Evolutionary conservation across 2,797 vertebrate species (phyloP).

Genomic region (Clamator glandarius): DNA sequence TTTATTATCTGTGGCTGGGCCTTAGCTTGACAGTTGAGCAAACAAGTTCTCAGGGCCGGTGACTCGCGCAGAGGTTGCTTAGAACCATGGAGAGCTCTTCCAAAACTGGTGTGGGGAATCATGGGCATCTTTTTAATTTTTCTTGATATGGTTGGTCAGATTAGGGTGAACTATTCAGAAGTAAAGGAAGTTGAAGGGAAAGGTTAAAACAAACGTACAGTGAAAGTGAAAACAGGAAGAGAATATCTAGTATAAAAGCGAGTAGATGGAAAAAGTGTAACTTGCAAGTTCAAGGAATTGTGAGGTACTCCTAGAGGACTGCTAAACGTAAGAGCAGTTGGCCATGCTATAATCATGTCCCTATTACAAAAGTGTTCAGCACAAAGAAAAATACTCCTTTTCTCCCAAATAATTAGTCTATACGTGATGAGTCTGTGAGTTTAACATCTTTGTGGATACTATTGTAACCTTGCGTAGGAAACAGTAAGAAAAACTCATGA

Average conservation of each 20-base stretch:
- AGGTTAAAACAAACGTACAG: not conserved
- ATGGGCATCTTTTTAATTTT: not conserved
- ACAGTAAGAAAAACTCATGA: not conserved
- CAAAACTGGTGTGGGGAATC: accelerated
- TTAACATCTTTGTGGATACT: not conserved
- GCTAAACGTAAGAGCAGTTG: not conserved
- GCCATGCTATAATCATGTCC: not conserved
- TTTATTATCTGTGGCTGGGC: not conserved
- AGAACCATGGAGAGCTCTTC: constrained; percentile 45
- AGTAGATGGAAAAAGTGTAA: not conserved
- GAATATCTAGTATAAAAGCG: not conserved
- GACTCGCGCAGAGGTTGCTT: not conserved
- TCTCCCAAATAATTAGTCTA: not conserved
- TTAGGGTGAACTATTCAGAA: not conserved
- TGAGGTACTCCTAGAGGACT: not conserved
- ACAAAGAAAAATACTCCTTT: not conserved
- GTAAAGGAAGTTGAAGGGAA: not conserved
- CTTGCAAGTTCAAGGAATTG: not conserved
- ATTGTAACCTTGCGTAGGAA: not conserved
- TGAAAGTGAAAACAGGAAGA: not conserved
- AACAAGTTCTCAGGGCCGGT: accelerated
- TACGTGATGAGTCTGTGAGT: not conserved
- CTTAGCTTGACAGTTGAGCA: too few species aligned
- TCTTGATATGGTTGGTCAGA: not conserved
- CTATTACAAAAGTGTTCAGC: not conserved